Percentiles rank a stretch among this genome's conserved stretches.
Conservation (phyloP, 2,888 invertebrate species). For the Dusona sp. region DNA sequence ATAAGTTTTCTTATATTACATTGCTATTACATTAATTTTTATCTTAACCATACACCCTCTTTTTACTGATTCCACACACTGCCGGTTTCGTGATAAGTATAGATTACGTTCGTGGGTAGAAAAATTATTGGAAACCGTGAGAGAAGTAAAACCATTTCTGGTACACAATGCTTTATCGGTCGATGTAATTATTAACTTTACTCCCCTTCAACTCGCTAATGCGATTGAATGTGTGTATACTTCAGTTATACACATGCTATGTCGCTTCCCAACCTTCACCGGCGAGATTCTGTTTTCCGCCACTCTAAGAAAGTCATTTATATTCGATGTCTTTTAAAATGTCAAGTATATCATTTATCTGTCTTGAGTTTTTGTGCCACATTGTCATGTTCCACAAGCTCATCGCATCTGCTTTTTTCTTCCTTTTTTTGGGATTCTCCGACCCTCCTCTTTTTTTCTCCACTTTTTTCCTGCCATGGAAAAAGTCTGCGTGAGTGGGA, state of each 20-base stretch:
- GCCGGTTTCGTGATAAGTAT: not conserved
- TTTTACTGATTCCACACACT: not conserved
- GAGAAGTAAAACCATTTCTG: not conserved
- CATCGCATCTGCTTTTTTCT: constrained; percentile 4
- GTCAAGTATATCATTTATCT: constrained; percentile 8
- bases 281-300: not conserved
- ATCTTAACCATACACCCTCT: not conserved
- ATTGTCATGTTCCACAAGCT: not conserved
- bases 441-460: not conserved
- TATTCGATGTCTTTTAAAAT: constrained; percentile 9
- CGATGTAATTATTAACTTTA: constrained; percentile 9
- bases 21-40: not conserved
- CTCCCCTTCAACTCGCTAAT: not conserved
- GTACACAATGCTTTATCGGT: not conserved
- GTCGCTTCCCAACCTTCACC: not conserved
- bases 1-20: not conserved
- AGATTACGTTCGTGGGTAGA: not conserved
- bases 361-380: not conserved
- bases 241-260: constrained; percentile 16
- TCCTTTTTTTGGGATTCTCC: not conserved
- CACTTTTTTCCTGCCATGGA: not conserved
- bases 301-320: not conserved
- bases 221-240: not conserved
- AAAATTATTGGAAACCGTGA: not conserved
- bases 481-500: constrained; percentile 15